phyloP scores from a whole-genome alignment of 2,113 vertebrate genomes.

The Tinamus guttatus region DNA sequence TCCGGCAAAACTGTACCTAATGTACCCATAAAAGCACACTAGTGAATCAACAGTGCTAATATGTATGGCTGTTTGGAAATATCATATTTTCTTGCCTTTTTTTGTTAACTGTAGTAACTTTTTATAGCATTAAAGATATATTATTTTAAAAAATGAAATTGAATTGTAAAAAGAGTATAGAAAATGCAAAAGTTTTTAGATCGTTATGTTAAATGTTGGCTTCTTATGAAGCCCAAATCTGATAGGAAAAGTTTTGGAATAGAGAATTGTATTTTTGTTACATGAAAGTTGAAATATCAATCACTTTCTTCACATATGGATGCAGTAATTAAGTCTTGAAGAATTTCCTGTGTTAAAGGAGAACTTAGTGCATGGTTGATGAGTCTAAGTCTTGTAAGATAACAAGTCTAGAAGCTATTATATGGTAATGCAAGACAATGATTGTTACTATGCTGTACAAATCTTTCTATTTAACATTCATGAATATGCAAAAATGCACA shows the following conservation, averaged over 20 bases:
- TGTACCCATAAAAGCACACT: neutral
- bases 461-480: neutral
- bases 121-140: neutral
- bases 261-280: neutral
- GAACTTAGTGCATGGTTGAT: neutral
- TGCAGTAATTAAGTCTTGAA: neutral
- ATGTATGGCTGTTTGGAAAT: neutral
- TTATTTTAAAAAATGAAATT: neutral
- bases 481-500: neutral
- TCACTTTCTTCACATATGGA: neutral
- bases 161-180: neutral
- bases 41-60: neutral
- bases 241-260: neutral
- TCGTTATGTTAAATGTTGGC: neutral
- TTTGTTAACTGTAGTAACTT: neutral
- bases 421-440: neutral
- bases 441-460: neutral
- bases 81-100: neutral
- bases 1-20: neutral
- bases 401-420: neutral
- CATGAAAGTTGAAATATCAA: neutral
- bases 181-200: neutral
- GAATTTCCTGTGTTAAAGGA: neutral
- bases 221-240: neutral
- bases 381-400: neutral